A percentile compares a stretch with the other conserved stretches of the same genome.
These are phyloP conservation scores for Ectemnius continuus DNA, from an alignment of 2,888 invertebrate species.

Conservation along the genomic window DNA sequence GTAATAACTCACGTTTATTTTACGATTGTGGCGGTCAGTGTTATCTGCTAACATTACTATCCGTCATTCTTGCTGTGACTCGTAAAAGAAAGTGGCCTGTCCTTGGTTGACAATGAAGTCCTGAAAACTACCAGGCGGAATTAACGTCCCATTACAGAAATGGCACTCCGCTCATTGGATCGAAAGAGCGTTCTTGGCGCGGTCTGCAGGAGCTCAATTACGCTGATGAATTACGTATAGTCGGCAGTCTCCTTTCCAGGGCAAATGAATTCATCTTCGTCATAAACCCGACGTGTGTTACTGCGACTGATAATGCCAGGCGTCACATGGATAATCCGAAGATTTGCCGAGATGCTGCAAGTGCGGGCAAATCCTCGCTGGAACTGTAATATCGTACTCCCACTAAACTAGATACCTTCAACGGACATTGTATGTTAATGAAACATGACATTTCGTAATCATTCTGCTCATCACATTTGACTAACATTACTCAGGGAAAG, in stretches of 20 bases:
- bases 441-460: no score
- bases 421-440: no score
- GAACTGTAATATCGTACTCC: not conserved
- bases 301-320: conserved; percentile 15
- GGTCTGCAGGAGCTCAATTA: conserved; percentile 64
- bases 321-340: conserved; percentile 23
- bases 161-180: conserved; percentile 55
- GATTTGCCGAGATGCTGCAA: not conserved
- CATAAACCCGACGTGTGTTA: conserved; percentile 39
- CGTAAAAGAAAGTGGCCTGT: conserved; percentile 33
- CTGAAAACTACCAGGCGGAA: conserved; percentile 61
- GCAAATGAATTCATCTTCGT: conserved; percentile 68
- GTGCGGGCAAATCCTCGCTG: not conserved
- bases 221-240: conserved; percentile 68
- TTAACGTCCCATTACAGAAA: conserved; percentile 66
- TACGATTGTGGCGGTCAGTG: no score
- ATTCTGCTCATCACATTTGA: no score
- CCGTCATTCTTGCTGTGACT: not conserved
- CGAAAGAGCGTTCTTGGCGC: conserved; percentile 53
- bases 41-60: no score
- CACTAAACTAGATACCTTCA: no score
- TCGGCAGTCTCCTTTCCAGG: conserved; percentile 34
- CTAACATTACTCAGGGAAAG: no score
- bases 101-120: conserved; percentile 35
- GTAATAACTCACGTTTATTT: no score